phyloP scores from a whole-genome alignment of 1,140 invertebrate genomes.

The Drosophila seguyi region DNA sequence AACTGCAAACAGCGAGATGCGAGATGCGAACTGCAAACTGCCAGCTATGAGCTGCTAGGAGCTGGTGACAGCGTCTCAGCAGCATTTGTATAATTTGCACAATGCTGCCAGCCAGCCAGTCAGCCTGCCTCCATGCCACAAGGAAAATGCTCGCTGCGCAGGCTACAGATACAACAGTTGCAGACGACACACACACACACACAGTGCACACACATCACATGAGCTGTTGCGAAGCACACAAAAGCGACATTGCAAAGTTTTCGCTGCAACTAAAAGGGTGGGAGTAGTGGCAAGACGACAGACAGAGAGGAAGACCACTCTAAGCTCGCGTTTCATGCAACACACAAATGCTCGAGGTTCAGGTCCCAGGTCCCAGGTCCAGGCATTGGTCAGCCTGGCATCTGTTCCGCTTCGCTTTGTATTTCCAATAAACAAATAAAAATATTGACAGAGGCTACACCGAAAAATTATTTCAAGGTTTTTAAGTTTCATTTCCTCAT shows the following conservation, averaged over 20 bases:
- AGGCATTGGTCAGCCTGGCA: slow-evolving; percentile 24
- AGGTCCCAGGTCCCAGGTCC: too few species aligned
- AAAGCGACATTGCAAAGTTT: slow-evolving; percentile 58
- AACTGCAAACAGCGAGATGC: slow-evolving; percentile 25
- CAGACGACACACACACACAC: slow-evolving; percentile 35
- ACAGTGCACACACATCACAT: slow-evolving; percentile 31
- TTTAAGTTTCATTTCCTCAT: background rate
- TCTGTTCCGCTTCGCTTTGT: slow-evolving; percentile 1
- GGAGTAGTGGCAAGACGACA: slow-evolving; percentile 9
- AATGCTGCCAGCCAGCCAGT: slow-evolving; percentile 27
- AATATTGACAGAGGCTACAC: slow-evolving; percentile 6
- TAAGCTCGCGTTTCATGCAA: slow-evolving; percentile 42
- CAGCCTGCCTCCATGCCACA: slow-evolving; percentile 20
- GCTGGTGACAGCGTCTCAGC: slow-evolving; percentile 67
- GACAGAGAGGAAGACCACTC: slow-evolving; percentile 3
- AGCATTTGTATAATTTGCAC: slow-evolving; percentile 76
- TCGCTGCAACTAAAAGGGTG: slow-evolving; percentile 38
- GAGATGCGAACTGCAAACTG: slow-evolving; percentile 27
- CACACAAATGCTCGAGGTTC: slow-evolving; percentile 5
- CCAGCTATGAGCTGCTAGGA: slow-evolving; percentile 18
- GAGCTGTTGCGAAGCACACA: slow-evolving; percentile 37
- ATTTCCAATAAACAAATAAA: slow-evolving; percentile 13
- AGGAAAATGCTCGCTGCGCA: slow-evolving; percentile 75
- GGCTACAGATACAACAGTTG: slow-evolving; percentile 60
- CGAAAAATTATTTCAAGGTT: background rate